Evolutionary conservation across 2,797 vertebrate genomes (phyloP).

Genomic region (Enteromius fasciolatus): DNA sequence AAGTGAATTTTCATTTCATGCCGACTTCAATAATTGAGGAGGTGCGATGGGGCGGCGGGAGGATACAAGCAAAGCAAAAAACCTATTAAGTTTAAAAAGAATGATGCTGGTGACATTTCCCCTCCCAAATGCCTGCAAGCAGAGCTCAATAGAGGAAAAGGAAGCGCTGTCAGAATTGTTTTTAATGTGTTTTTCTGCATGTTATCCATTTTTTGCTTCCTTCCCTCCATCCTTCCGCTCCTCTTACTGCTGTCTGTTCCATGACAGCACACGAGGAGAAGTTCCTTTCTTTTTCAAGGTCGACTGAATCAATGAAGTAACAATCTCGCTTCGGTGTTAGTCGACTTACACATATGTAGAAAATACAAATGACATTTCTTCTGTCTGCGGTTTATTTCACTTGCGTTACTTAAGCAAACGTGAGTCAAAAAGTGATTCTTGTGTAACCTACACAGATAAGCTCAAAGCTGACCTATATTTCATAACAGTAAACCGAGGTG

Average conservation of each 20-base stretch:
- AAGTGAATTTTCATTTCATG: background rate
- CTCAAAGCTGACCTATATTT: constrained; percentile 30
- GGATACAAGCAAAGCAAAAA: constrained; percentile 36
- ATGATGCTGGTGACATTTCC: constrained; percentile 54
- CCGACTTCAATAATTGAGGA: background rate
- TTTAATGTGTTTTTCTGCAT: constrained; percentile 65
- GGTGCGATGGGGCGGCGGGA: background rate
- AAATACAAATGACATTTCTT: background rate
- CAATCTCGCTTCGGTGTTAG: background rate
- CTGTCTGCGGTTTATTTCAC: constrained; percentile 2
- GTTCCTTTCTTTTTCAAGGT: constrained; percentile 36
- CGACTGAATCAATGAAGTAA: constrained; percentile 3
- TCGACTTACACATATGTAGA: background rate
- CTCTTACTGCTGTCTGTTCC: constrained; percentile 47
- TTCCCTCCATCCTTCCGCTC: constrained; percentile 63
- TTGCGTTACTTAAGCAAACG: background rate
- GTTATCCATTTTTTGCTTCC: constrained; percentile 65
- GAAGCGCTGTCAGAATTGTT: constrained; percentile 66
- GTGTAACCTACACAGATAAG: constrained; percentile 12
- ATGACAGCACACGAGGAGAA: constrained; percentile 45
- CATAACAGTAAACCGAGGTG: background rate
- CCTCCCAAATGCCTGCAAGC: constrained; percentile 52
- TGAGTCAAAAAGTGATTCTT: constrained; percentile 5
- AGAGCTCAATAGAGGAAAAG: constrained; percentile 67
- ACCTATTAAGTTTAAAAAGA: constrained; percentile 43